These are phyloP conservation scores for Ochotona curzoniae DNA, from an alignment of 2,113 vertebrate species.

Conservation along the genomic window DNA sequence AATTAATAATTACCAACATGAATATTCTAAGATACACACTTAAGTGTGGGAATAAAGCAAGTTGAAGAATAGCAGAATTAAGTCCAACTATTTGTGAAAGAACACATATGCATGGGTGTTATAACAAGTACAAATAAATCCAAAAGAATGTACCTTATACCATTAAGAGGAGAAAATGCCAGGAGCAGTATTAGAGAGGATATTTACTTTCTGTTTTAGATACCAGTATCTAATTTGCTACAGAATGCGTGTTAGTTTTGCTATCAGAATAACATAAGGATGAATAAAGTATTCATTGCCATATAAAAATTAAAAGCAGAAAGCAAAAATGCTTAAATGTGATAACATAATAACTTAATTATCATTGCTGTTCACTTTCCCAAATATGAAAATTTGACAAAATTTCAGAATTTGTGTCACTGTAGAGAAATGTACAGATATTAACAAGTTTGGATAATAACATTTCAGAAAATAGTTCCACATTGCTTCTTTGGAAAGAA, in stretches of 20 bases:
- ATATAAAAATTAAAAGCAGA: slow-evolving; percentile 18
- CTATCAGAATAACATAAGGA: slow-evolving; percentile 11
- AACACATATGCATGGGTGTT: not conserved
- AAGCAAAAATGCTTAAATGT: slow-evolving; percentile 48
- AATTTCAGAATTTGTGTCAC: slow-evolving; percentile 42
- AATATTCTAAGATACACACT: not conserved
- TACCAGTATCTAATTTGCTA: not conserved
- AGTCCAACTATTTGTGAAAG: slow-evolving; percentile 14
- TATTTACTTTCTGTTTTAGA: not conserved
- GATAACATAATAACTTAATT: not conserved
- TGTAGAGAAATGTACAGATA: slow-evolving; percentile 36
- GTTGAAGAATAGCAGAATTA: not conserved
- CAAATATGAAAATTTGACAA: slow-evolving; percentile 44
- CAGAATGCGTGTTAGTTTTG: not conserved
- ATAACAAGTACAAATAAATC: not conserved
- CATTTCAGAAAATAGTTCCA: slow-evolving; percentile 50
- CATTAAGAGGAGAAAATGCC: slow-evolving; percentile 22
- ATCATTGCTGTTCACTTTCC: slow-evolving; percentile 31
- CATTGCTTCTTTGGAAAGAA: slow-evolving; percentile 10
- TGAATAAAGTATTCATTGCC: slow-evolving; percentile 23
- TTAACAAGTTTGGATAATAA: slow-evolving; percentile 69
- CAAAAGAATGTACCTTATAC: not conserved
- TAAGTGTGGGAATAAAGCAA: not conserved
- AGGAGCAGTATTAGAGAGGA: not conserved
- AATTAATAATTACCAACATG: not conserved